Evolutionary conservation across 2,113 vertebrate species (phyloP).

Genomic region (Crotophaga sulcirostris): DNA sequence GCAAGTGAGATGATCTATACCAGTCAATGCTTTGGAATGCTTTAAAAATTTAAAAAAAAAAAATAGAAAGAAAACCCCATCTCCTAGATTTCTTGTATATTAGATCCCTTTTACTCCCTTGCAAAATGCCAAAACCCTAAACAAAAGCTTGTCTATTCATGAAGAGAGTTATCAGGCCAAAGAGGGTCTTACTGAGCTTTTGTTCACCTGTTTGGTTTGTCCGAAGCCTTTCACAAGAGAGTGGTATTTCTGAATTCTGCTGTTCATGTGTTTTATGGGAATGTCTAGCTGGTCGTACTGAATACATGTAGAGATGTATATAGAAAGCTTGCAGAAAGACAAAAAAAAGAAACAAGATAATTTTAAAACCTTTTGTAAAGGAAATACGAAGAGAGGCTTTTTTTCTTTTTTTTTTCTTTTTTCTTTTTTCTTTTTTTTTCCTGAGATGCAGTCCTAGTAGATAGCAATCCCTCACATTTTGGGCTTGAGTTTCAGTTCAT

Average conservation of each 20-base stretch:
- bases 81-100: background rate
- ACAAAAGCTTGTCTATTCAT: constrained; percentile 1
- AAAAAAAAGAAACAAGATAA: background rate
- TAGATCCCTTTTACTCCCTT: background rate
- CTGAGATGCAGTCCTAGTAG: background rate
- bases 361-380: background rate
- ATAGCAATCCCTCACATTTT: background rate
- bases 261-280: background rate
- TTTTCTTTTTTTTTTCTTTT: no score
- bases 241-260: background rate
- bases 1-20: background rate
- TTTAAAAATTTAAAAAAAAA: background rate
- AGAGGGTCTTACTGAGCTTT: background rate
- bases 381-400: background rate
- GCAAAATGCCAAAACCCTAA: background rate
- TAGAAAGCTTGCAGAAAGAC: background rate
- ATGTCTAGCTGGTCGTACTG: background rate
- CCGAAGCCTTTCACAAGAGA: background rate
- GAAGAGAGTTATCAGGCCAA: background rate
- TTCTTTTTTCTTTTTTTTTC: background rate
- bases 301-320: background rate
- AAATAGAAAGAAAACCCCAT: background rate
- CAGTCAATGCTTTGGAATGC: background rate
- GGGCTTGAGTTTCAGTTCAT: background rate
- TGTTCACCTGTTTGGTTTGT: background rate